These are phyloP conservation scores for western clawed frog (Xenopus tropicalis) DNA, from an alignment of 2,113 vertebrate genomes.

Conservation along the genomic window UCB_Xtro_10.0 CM004444.2:180944501-180945000, in stretches of 20 bases:
- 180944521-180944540: too few species aligned
- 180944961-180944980: too few species aligned
- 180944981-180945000: too few species aligned
- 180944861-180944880: neutral
- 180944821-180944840: slow-evolving; percentile 8
- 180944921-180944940: neutral
- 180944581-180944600: neutral
- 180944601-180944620: neutral
- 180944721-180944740: neutral
- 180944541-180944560: too few species aligned
- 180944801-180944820: slow-evolving; percentile 2
- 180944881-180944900: neutral
- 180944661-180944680: neutral
- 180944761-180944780: neutral
- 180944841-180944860: slow-evolving; percentile 4
- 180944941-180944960: too few species aligned
- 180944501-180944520: too few species aligned
- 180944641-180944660: neutral
- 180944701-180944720: too few species aligned
- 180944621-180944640: neutral
- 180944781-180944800: neutral
- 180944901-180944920: neutral
- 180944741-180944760: neutral
- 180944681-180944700: neutral
- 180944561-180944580: too few species aligned